Conservation (phyloP, 2,888 invertebrate species). For the Athalia rosae region DNA sequence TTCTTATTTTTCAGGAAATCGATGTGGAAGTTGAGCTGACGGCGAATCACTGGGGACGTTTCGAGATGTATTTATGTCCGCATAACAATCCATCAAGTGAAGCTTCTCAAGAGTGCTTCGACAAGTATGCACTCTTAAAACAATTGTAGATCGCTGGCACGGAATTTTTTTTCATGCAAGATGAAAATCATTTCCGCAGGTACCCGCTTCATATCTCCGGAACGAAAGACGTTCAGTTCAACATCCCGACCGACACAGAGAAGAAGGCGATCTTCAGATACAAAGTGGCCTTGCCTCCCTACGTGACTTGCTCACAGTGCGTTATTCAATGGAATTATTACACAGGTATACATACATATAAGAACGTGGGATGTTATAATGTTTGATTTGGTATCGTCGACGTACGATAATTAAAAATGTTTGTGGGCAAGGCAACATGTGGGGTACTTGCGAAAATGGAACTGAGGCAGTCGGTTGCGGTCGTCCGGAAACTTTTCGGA, state of each 20-base stretch:
- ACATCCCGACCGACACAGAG: constrained; percentile 83
- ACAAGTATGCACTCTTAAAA: constrained; percentile 75
- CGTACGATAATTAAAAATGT: neutral
- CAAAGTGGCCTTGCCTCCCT: constrained; percentile 86
- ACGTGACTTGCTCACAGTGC: constrained; percentile 90
- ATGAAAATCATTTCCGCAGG: constrained; percentile 69
- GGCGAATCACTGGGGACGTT: constrained; percentile 91
- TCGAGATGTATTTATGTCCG: constrained; percentile 90
- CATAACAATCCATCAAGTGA: constrained; percentile 87
- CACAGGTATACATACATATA: constrained; percentile 78
- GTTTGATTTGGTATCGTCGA: constrained; percentile 7
- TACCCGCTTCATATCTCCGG: constrained; percentile 85
- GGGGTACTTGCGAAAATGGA: constrained; percentile 91
- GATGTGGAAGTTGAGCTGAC: constrained; percentile 91
- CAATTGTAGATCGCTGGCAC: neutral
- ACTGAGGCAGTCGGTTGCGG: constrained; percentile 93
- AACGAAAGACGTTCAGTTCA: constrained; percentile 81
- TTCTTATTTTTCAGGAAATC: constrained; percentile 78
- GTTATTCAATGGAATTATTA: constrained; percentile 96
- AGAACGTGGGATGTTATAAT: neutral
- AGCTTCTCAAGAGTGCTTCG: constrained; percentile 89
- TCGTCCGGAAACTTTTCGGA: constrained; percentile 92
- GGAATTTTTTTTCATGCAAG: constrained; percentile 3
- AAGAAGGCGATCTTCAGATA: constrained; percentile 81
- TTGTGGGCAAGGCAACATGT: constrained; percentile 84